These are phyloP conservation scores for Arctopsyche grandis DNA, from an alignment of 1,140 invertebrate species.

Conservation along the genomic window DNA sequence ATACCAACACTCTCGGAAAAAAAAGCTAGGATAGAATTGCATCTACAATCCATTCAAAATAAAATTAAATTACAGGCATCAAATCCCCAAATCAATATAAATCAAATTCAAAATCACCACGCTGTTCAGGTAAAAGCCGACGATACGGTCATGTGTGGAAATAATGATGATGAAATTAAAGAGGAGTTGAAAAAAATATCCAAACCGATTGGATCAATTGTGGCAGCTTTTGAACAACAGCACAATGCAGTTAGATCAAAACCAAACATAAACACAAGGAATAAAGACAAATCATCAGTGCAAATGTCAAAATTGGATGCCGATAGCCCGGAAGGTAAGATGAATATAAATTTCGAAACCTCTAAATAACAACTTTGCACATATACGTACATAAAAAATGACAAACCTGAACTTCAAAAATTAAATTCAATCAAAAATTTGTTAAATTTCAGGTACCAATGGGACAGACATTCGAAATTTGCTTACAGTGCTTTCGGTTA, in stretches of 20 bases:
- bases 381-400: too few relatives aligned
- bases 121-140: not conserved
- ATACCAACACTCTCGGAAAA: constrained; percentile 47
- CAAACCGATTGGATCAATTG: constrained; percentile 45
- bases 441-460: constrained; percentile 24
- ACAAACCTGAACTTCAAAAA: too few relatives aligned
- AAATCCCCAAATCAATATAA: not conserved
- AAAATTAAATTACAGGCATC: not conserved
- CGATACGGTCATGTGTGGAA: not conserved
- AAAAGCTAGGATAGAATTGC: constrained; percentile 49
- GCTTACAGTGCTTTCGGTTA: constrained; percentile 21
- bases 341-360: not conserved
- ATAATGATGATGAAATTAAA: not conserved
- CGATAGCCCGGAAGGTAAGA: constrained; percentile 33
- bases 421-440: not conserved
- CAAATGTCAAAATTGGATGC: constrained; percentile 3
- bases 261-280: not conserved
- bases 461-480: constrained; percentile 5
- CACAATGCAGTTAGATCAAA: not conserved
- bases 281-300: constrained; percentile 12
- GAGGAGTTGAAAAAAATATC: constrained; percentile 37
- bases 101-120: not conserved
- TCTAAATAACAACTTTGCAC: not conserved
- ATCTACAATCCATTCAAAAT: constrained; percentile 44
- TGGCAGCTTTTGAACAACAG: constrained; percentile 50